Base-by-base conservation (phyloP, 2,888 invertebrate species). In the Leucophenga maculata region DNA sequence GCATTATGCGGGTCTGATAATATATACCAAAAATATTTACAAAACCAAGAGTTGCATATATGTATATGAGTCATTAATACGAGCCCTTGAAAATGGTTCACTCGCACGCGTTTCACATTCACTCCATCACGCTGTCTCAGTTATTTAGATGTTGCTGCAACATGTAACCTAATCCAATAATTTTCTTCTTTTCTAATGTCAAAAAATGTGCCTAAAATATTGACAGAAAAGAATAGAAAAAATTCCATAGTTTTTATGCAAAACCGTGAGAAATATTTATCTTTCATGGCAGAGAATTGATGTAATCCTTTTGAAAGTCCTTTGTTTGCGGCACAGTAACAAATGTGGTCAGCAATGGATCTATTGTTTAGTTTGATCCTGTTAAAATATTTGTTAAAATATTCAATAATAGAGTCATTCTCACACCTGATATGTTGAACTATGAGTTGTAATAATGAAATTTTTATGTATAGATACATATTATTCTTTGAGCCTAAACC, bases 121-220 rank as follows among this genome's bases (percentile, higher is more conserved):
- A 11, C 39, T 11, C 20, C 32, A 66, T 20, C 65, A 16, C 32
- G 8, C 32, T 32, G n/a, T 32, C 8, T 39, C 39, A 54, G 6
- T 59, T 54, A 54, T 2, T 46, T 50, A n/a, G 39, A 18, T 60
- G 50, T 13, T 54, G 50, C 55, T 55, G 22, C 26, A 46, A 55
- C 14, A 46, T 18, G 60, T 54, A 60, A 68, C 31, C 26, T 68
- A 60, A 68, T 68, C 32, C 67, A 68, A 67, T n/a, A 54, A 18
- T 14, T 2, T 66, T 39, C 9, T n/a, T 8, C 14, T 46, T 32
- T 32, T 32, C 6, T 9, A 32, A 9, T 32, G 20, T 14, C 26
- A 20, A 55, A 6, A 55, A 55, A 6, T 55, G 22, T 55, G 13
- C 55, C 6, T 16, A 55, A 3, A 54, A n/a, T 52, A 16, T 31